Evolutionary conservation across 2,888 invertebrate species (phyloP).

Genomic region (Rhogogaster chlorosoma): DNA sequence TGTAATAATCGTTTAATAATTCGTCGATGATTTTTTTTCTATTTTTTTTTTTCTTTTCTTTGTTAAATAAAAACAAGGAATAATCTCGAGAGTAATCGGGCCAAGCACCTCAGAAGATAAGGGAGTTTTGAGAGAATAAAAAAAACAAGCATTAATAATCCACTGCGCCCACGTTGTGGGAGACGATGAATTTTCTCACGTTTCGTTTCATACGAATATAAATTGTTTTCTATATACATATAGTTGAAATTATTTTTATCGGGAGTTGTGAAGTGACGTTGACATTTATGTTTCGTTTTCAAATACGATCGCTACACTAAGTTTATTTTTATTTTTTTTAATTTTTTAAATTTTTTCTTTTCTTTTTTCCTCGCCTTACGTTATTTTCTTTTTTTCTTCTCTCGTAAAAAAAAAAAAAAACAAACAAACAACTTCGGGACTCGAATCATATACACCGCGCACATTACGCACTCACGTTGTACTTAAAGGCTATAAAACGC

Average conservation of each 20-base stretch:
- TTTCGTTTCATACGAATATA: not conserved
- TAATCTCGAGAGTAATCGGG: not conserved
- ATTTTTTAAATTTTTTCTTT: constrained; percentile 49
- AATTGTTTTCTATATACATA: not conserved
- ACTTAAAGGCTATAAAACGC: not conserved
- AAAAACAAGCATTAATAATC: not conserved
- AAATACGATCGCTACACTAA: not conserved
- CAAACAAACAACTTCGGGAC: not conserved
- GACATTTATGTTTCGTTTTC: not conserved
- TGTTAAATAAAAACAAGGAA: not conserved
- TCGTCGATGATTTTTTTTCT: not conserved
- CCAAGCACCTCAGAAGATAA: constrained; percentile 1
- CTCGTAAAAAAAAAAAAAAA: no score
- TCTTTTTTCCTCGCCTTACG: constrained; percentile 51
- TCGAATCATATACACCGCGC: not conserved
- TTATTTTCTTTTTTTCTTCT: not conserved
- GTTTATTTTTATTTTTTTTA: not conserved
- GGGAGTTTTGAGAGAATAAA: not conserved
- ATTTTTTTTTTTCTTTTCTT: not conserved
- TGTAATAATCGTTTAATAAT: not conserved
- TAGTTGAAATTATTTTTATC: constrained; percentile 5
- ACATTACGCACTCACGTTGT: not conserved
- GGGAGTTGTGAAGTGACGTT: constrained; percentile 26
- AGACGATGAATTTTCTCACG: constrained; percentile 1
- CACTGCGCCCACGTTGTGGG: constrained; percentile 15